Evolutionary conservation across 2,888 invertebrate species (phyloP).

Genomic region (Tachina fera): DNA sequence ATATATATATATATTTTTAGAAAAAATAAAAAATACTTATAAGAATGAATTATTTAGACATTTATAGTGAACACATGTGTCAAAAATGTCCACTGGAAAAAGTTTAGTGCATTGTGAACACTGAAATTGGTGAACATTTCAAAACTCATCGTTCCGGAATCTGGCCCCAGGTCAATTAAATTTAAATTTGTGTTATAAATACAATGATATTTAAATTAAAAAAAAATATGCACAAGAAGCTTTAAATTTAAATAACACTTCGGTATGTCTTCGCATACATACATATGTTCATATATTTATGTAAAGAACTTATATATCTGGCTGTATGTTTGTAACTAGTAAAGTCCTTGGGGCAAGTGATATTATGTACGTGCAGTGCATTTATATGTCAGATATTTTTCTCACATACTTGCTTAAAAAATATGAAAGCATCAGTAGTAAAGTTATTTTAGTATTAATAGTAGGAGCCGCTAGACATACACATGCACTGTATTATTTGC

Average conservation of each 20-base stretch:
- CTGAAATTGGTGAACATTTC: too few relatives aligned
- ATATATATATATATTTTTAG: too few relatives aligned
- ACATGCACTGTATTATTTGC: constrained; percentile 7
- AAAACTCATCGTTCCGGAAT: too few relatives aligned
- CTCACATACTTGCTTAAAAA: constrained; percentile 9
- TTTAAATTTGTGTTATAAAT: too few relatives aligned
- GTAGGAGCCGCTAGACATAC: not conserved
- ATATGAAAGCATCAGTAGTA: constrained; percentile 1
- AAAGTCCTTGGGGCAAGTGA: constrained; percentile 61
- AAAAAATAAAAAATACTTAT: too few relatives aligned
- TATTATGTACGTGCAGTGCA: constrained; percentile 64
- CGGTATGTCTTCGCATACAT: not conserved
- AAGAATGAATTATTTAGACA: too few relatives aligned
- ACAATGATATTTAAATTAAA: too few relatives aligned
- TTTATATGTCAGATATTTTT: constrained; percentile 20
- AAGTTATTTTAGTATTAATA: not conserved
- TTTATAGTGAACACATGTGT: too few relatives aligned
- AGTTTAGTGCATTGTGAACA: too few relatives aligned
- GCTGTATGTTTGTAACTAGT: not conserved
- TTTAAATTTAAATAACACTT: not conserved
- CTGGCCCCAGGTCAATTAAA: too few relatives aligned
- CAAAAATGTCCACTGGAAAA: too few relatives aligned
- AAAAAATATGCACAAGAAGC: not conserved
- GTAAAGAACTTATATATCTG: constrained; percentile 4
- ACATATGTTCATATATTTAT: not conserved